Base-by-base conservation (phyloP, 1,140 invertebrate genomes). In the Zaprionus inermis region DNA sequence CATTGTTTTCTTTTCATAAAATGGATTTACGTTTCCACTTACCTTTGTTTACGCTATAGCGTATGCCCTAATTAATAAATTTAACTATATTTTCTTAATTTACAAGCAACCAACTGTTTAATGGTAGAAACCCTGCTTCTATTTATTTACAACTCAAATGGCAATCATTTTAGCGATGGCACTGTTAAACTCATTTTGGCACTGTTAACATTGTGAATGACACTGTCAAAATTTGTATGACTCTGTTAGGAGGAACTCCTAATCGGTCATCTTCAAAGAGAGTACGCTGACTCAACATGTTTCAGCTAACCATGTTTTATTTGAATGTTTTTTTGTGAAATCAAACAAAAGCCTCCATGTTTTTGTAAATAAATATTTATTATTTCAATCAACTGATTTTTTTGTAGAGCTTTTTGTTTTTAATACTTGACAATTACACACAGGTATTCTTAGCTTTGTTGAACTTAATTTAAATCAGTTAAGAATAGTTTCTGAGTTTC, bases 341-440 rank as follows among this genome's bases (percentile, higher is more conserved):
- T 44, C 5, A 12, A 49, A 49, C 10, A 20, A 49, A 2, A 9
- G 3, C 6, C 1, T 4, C 10, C 3, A n/a, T 49, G 18, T 20
- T 49, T 18, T 46, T 38, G 11, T 28, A 65, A 51, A 71, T 57
- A 65, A 71, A 66, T 66, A 72, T 66, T 66, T 66, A 63, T 72
- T 71, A 11, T 51, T 32, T 5, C 32, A 54, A 41, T 28, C 24
- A 52, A 66, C 54, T 36, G 54, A n/a, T 24, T 30, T 41, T 11
- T 22, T 49, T 51, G 52, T 18, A 5, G 38, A 56, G 12, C 14
- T 58, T 49, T 51, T 36, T 16, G 10, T 44, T 68, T 72, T 52
- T 86, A 82, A 82, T 82, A 85, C 82, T 85, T 81, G 24, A 70
- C 20, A 59, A 41, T 66, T 60, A 67, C 12, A 70, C 11, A 68